phyloP scores from a whole-genome alignment of 2,888 invertebrate species.

The Margaritifera margaritifera region DNA sequence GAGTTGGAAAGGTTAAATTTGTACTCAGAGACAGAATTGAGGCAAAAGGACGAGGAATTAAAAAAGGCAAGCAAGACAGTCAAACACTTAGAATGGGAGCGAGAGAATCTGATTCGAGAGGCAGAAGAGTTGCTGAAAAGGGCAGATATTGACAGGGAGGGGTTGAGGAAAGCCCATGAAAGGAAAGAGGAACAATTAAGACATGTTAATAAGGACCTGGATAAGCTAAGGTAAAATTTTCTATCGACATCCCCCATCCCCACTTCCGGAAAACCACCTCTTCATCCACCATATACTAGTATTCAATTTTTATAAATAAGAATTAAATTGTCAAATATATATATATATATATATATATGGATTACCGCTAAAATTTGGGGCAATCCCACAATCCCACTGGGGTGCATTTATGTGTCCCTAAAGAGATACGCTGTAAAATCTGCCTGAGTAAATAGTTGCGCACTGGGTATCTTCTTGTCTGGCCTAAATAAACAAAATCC shows the following conservation, averaged over 20 bases:
- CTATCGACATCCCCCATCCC: background rate
- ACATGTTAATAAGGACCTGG: slow-evolving; percentile 25
- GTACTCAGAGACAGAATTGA: slow-evolving; percentile 32
- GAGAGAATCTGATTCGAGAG: slow-evolving; percentile 43
- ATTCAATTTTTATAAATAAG: no score
- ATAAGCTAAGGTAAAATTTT: slow-evolving; percentile 25
- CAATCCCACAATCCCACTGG: no score
- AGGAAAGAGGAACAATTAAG: slow-evolving; percentile 41
- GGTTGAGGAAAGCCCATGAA: slow-evolving; percentile 39
- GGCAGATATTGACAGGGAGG: slow-evolving; percentile 47
- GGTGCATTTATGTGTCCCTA: no score
- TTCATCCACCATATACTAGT: no score
- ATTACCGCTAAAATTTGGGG: no score
- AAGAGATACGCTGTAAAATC: no score
- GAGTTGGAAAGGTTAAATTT: slow-evolving; percentile 44
- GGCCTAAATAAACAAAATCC: no score
- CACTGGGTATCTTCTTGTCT: no score
- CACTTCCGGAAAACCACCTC: no score
- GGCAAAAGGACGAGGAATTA: slow-evolving; percentile 38
- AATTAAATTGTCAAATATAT: no score
- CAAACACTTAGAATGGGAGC: slow-evolving; percentile 37
- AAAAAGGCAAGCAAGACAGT: slow-evolving; percentile 34
- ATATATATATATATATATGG: no score
- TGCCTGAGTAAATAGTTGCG: no score
- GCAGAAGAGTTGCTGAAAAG: slow-evolving; percentile 47